A percentile compares a stretch with the other conserved stretches of the same genome.
phyloP scores from a whole-genome alignment of 1,140 invertebrate genomes.

The Drosophila parvula region DNA sequence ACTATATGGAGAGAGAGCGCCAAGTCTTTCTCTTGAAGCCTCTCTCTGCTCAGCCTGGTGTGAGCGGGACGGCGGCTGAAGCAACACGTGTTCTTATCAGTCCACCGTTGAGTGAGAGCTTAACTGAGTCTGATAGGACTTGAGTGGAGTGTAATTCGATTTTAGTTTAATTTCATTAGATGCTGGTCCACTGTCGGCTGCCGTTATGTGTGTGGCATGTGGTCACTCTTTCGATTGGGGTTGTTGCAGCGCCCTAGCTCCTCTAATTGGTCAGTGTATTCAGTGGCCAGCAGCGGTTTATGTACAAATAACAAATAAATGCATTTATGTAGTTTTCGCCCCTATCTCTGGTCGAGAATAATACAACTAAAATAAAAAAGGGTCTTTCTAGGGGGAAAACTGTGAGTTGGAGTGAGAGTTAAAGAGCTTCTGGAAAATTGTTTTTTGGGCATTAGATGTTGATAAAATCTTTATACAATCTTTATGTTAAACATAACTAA shows the following conservation, averaged over 20 bases:
- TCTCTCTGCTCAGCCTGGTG: slow-evolving; percentile 13
- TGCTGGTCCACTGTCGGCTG: slow-evolving; percentile 55
- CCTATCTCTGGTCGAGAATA: slow-evolving; percentile 42
- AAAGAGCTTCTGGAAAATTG: background rate
- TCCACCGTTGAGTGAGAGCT: slow-evolving; percentile 38
- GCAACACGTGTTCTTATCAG: slow-evolving; percentile 82
- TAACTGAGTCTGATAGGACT: slow-evolving; percentile 23
- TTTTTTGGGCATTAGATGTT: background rate
- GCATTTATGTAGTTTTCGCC: slow-evolving; percentile 34
- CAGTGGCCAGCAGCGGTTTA: slow-evolving; percentile 53
- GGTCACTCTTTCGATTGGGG: slow-evolving; percentile 44
- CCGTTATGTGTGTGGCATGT: slow-evolving; percentile 19
- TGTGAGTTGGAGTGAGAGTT: background rate
- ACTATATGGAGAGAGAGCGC: background rate
- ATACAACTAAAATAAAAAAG: slow-evolving; percentile 8
- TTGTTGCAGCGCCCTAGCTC: slow-evolving; percentile 60
- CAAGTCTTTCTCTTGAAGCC: slow-evolving; percentile 12
- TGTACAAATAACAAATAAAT: slow-evolving; percentile 44
- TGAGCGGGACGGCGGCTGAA: slow-evolving; percentile 55
- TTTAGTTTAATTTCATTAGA: slow-evolving; percentile 70
- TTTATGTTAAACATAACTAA: too few species aligned
- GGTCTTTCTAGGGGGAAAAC: background rate
- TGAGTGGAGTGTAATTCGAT: slow-evolving; percentile 32
- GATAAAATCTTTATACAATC: too few species aligned
- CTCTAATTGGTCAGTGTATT: slow-evolving; percentile 74